phyloP scores from a whole-genome alignment of 1,140 invertebrate species.

The Procambarus virginalis region DNA sequence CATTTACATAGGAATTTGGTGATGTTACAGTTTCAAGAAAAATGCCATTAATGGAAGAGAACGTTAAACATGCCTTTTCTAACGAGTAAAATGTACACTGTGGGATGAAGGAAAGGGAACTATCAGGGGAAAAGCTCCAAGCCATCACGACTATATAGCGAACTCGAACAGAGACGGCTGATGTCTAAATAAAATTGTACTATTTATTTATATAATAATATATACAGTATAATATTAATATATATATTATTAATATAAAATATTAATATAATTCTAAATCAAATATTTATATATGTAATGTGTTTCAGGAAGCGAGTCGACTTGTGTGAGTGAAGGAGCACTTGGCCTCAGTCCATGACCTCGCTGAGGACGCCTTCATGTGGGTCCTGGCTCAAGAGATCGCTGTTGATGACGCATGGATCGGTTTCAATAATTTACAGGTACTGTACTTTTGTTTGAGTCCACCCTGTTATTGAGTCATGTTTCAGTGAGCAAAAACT shows the following conservation, averaged over 20 bases:
- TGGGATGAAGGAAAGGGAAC: too few relatives aligned
- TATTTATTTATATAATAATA: too few relatives aligned
- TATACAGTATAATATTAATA: not conserved
- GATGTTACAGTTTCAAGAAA: too few relatives aligned
- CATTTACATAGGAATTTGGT: too few relatives aligned
- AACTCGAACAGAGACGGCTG: too few relatives aligned
- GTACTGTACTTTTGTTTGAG: not conserved
- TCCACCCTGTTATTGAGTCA: not conserved
- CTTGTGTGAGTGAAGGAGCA: slow-evolving; percentile 43
- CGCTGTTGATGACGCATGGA: slow-evolving; percentile 5
- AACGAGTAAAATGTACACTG: too few relatives aligned
- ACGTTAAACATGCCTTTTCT: too few relatives aligned
- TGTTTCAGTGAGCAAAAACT: too few relatives aligned
- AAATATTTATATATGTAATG: not conserved
- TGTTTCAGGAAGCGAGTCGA: slow-evolving; percentile 36
- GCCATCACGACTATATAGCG: too few relatives aligned
- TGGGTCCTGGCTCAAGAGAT: slow-evolving; percentile 34
- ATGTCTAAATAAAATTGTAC: too few relatives aligned
- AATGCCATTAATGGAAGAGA: too few relatives aligned
- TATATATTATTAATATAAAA: not conserved
- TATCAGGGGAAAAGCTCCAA: too few relatives aligned
- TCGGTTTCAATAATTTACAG: slow-evolving; percentile 26
- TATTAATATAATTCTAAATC: not conserved
- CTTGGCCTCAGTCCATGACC: slow-evolving; percentile 22
- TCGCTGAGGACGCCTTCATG: slow-evolving; percentile 30